Conservation (phyloP, 2,113 vertebrate genomes). For the Psilopsiagon aurifrons region DNA sequence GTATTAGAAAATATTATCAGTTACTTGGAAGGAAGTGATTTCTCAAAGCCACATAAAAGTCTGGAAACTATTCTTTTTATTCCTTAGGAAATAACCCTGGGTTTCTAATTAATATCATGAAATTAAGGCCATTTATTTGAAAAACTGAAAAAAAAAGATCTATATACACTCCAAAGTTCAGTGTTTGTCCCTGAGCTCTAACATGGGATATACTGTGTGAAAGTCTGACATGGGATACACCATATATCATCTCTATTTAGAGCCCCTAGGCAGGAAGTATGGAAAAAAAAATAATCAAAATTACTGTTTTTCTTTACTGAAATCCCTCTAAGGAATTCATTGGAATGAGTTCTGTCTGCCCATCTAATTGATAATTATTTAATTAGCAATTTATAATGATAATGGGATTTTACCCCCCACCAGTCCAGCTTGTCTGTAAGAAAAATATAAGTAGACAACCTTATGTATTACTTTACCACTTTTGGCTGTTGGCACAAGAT, state of each 20-base stretch:
- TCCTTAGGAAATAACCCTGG: conserved; percentile 70
- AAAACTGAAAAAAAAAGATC: conserved; percentile 57
- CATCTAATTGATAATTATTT: conserved; percentile 88
- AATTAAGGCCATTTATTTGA: conserved; percentile 72
- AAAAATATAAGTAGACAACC: conserved; percentile 74
- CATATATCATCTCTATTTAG: conserved; percentile 69
- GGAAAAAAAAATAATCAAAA: conserved; percentile 72
- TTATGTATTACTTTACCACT: conserved; percentile 57
- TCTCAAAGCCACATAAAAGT: conserved; percentile 43
- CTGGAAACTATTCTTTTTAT: conserved; percentile 64
- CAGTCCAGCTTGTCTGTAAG: conserved; percentile 73
- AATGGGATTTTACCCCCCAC: conserved; percentile 82
- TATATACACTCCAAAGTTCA: conserved; percentile 65
- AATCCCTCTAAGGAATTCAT: conserved; percentile 77
- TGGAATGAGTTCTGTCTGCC: conserved; percentile 81
- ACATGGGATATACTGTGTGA: conserved; percentile 21
- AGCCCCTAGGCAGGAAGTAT: conserved; percentile 74
- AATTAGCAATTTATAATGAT: conserved; percentile 87
- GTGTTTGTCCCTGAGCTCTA: conserved; percentile 70
- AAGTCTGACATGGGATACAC: conserved; percentile 53
- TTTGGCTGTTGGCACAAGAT: conserved; percentile 54
- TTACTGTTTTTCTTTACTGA: conserved; percentile 80
- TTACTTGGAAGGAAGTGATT: conserved; percentile 28
- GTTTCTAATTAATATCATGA: conserved; percentile 64
- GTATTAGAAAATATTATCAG: neutral